phyloP scores from a whole-genome alignment of 2,797 vertebrate genomes.

The Microcaecilia unicolor region DNA sequence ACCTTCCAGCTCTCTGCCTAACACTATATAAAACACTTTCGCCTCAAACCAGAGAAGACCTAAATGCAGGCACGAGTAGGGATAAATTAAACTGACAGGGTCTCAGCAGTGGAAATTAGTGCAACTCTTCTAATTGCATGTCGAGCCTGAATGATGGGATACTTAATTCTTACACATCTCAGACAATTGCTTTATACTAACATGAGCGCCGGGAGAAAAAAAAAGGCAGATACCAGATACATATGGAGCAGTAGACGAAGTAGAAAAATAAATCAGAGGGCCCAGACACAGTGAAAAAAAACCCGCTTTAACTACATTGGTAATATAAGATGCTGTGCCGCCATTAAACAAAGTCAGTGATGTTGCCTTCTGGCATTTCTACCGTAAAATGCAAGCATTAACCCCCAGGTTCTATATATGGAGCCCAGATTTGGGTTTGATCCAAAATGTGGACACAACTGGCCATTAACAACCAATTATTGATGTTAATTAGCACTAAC shows the following conservation, averaged over 20 bases:
- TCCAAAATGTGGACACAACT: too few species aligned
- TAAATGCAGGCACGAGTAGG: constrained; percentile 61
- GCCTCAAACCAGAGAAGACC: constrained; percentile 60
- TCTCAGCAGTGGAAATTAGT: constrained; percentile 78
- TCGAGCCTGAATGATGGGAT: constrained; percentile 89
- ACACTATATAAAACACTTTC: constrained; percentile 53
- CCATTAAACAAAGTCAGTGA: constrained; percentile 42
- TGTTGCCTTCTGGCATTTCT: constrained; percentile 26
- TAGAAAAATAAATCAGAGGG: constrained; percentile 72
- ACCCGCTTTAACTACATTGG: constrained; percentile 49
- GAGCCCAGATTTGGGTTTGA: too few species aligned
- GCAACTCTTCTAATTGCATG: constrained; percentile 89
- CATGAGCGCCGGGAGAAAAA: constrained; percentile 75
- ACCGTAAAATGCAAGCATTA: constrained; percentile 37
- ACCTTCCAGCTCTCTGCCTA: constrained; percentile 33
- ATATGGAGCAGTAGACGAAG: constrained; percentile 78
- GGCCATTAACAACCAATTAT: constrained; percentile 39
- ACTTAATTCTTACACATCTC: constrained; percentile 91
- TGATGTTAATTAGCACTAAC: too few species aligned
- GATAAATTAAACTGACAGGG: constrained; percentile 79
- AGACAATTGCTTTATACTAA: constrained; percentile 85
- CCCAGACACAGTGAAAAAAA: constrained; percentile 45
- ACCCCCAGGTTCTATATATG: too few species aligned
- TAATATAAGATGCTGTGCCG: constrained; percentile 60
- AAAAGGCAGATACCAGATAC: constrained; percentile 72